A percentile compares a stretch with the other conserved stretches of the same genome.
Evolutionary conservation across 2,797 vertebrate species (phyloP).

Genomic region (Lacerta agilis): DNA sequence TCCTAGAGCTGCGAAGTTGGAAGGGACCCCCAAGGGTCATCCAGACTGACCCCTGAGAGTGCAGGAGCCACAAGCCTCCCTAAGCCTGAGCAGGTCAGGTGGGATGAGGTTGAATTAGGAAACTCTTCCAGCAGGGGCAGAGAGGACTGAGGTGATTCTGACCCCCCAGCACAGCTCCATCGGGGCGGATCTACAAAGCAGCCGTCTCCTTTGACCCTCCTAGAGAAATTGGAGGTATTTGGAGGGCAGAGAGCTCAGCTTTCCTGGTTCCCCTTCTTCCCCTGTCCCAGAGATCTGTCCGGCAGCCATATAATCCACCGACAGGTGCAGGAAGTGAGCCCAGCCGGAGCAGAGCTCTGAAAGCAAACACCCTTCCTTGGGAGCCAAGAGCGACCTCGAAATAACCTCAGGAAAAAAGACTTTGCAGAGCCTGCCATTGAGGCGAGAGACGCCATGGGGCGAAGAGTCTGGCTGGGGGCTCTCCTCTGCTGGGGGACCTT

Average conservation of each 20-base stretch:
- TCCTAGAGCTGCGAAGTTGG: no score
- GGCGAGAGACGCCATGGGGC: neutral
- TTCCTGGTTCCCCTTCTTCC: neutral
- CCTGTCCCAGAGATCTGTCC: no score
- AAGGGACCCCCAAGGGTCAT: no score
- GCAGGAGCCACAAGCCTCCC: no score
- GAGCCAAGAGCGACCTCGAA: neutral
- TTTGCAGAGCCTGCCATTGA: neutral
- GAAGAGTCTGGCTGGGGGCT: fast-evolving
- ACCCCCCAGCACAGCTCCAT: no score
- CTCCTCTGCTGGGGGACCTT: neutral
- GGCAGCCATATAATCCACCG: neutral
- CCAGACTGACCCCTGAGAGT: no score
- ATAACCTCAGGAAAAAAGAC: neutral
- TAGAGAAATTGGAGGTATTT: neutral
- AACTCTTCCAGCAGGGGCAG: no score
- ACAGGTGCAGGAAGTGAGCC: neutral
- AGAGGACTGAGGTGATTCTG: no score
- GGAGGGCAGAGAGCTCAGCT: neutral
- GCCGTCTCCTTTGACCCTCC: no score
- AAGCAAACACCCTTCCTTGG: neutral
- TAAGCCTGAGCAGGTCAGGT: no score
- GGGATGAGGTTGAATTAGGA: no score
- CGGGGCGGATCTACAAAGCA: no score
- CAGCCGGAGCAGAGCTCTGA: neutral